These are phyloP conservation scores for Cydia pomonella DNA, from an alignment of 1,140 invertebrate species.

Conservation along the genomic window DNA sequence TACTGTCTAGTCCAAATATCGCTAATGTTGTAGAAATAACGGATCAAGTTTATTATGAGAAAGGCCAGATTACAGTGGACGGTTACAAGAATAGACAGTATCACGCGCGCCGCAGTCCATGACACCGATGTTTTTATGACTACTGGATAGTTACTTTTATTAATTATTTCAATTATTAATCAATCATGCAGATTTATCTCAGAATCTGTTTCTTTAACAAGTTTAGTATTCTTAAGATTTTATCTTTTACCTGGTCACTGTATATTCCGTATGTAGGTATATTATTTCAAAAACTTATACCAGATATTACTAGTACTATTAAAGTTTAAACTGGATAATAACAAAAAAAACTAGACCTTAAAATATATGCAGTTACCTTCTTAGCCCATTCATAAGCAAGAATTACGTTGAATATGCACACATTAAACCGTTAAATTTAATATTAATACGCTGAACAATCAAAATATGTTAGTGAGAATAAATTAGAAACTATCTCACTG, in stretches of 20 bases:
- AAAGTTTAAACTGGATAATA: no score
- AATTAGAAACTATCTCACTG: no score
- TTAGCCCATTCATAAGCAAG: no score
- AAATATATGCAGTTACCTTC: no score
- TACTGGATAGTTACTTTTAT: slow-evolving; percentile 41
- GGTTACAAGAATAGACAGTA: slow-evolving; percentile 47
- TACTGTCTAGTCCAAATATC: slow-evolving; percentile 37
- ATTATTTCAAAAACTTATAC: no score
- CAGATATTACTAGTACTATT: no score
- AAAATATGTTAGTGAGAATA: no score
- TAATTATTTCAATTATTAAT: slow-evolving; percentile 34
- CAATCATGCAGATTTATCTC: background rate
- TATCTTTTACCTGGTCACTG: background rate
- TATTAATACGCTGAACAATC: no score
- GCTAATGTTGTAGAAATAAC: slow-evolving; percentile 37
- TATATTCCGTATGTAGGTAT: no score
- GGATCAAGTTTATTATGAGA: slow-evolving; percentile 36
- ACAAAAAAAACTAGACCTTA: no score
- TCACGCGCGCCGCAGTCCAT: slow-evolving; percentile 60
- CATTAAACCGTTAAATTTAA: no score
- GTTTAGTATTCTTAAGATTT: background rate
- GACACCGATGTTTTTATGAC: slow-evolving; percentile 60
- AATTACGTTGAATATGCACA: no score
- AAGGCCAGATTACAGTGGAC: slow-evolving; percentile 38
- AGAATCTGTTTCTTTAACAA: background rate